Percentiles rank a stretch among this genome's conserved stretches.
These are phyloP conservation scores for Hypena proboscidalis DNA, from an alignment of 2,888 invertebrate genomes.

Conservation along the genomic window DNA sequence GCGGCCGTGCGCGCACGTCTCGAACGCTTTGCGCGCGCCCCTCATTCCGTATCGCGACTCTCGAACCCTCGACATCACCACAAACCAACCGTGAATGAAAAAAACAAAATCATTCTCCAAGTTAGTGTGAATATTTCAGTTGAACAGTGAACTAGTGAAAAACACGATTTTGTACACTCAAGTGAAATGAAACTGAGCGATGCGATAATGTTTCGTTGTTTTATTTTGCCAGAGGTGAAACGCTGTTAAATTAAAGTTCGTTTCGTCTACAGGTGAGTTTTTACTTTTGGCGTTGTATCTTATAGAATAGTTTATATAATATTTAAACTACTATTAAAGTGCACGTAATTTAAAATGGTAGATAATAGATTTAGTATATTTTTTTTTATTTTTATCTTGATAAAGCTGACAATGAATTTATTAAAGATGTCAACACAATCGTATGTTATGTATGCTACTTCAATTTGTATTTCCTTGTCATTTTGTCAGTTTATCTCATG, in stretches of 20 bases:
- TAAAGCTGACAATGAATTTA: slow-evolving; percentile 26
- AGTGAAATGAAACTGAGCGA: slow-evolving; percentile 68
- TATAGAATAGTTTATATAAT: too few relatives aligned
- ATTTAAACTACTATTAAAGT: too few relatives aligned
- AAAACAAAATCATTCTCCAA: slow-evolving; percentile 53
- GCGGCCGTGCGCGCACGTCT: slow-evolving; percentile 69
- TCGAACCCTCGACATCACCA: slow-evolving; percentile 46
- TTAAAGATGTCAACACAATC: slow-evolving; percentile 8
- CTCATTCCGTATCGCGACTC: slow-evolving; percentile 19
- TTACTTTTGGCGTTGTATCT: slow-evolving; percentile 1
- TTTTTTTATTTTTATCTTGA: slow-evolving; percentile 14
- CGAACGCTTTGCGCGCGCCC: slow-evolving; percentile 26
- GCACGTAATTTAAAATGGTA: too few relatives aligned
- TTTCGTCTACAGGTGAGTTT: slow-evolving; percentile 43
- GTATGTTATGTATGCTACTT: slow-evolving; percentile 5
- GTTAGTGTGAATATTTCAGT: slow-evolving; percentile 50
- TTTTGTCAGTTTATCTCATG: slow-evolving; percentile 15
- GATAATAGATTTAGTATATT: neutral
- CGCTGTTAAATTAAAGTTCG: slow-evolving; percentile 43
- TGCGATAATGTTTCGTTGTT: slow-evolving; percentile 68
- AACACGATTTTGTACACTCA: slow-evolving; percentile 48
- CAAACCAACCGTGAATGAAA: slow-evolving; percentile 68
- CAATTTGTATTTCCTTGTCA: slow-evolving; percentile 12
- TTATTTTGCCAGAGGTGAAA: slow-evolving; percentile 56
- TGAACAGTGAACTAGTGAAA: slow-evolving; percentile 56